Percentiles rank a stretch among this genome's conserved stretches.
Conservation (phyloP, 2,888 invertebrate species). For the Ichneumoninae sp. region DNA sequence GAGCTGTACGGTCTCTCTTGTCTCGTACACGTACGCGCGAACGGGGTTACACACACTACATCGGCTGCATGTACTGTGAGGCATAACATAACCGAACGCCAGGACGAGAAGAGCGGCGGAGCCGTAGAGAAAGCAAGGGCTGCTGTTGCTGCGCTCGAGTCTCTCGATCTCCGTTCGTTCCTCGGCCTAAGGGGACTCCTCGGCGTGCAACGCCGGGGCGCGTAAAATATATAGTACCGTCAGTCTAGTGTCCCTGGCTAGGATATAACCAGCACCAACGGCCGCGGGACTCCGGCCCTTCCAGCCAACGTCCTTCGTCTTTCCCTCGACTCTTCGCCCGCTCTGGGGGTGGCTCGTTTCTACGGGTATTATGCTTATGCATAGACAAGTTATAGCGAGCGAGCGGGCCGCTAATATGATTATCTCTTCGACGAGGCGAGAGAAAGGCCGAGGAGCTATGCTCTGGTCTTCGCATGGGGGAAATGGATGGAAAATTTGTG, state of each 20-base stretch:
- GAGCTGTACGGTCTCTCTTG: conserved; percentile 19
- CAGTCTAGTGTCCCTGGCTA: conserved; percentile 75
- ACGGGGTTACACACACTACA: conserved; percentile 38
- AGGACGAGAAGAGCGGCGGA: conserved; percentile 51
- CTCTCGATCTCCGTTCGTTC: conserved; percentile 66
- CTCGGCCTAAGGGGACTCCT: conserved; percentile 46
- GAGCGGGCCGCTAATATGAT: conserved; percentile 81
- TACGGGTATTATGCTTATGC: conserved; percentile 82
- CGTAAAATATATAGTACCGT: conserved; percentile 58
- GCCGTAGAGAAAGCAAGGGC: conserved; percentile 52
- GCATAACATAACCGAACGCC: conserved; percentile 13
- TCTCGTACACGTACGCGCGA: conserved; percentile 8
- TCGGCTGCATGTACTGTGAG: conserved; percentile 29
- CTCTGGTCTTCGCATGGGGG: neutral
- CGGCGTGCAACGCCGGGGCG: conserved; percentile 44
- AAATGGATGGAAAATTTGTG: neutral
- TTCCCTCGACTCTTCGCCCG: conserved; percentile 56
- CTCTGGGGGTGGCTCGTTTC: conserved; percentile 50
- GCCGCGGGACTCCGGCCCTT: conserved; percentile 57
- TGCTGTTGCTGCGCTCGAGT: conserved; percentile 42
- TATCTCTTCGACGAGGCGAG: conserved; percentile 81
- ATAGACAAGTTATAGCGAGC: conserved; percentile 83
- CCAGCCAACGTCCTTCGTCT: conserved; percentile 47
- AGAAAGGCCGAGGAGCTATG: conserved; percentile 16
- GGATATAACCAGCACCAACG: conserved; percentile 71